Base-by-base conservation (phyloP, 2,888 invertebrate genomes). In the Pharmacophagus antenor region DNA sequence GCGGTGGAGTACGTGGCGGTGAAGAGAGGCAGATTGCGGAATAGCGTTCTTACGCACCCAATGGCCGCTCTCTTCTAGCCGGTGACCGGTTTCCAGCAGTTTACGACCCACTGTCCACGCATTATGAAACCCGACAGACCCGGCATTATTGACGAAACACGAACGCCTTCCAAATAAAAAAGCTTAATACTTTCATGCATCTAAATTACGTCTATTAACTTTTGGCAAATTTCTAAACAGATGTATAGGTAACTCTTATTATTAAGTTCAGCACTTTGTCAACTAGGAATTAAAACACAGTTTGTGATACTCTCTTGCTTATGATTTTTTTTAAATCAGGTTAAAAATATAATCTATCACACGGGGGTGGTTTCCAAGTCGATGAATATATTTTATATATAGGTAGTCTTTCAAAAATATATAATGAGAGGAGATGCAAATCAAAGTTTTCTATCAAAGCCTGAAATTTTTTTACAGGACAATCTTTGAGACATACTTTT, bases 21-120 rank as follows among this genome's bases (percentile, higher is more conserved):
- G 49, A 59, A 50, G 54, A 59, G n/a, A 50, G 55, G 44, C 44
- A 22, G 23, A 44, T 60, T 60, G 55, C 59, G 59, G 59, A 60
- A 60, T 56, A 48, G 48, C 56, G 23, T 55, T 55, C 59, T 60
- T 60, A 55, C 59, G 59, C 55, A 48, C 49, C 44, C 55, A 59
- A 60, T 54, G 37, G 42, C 56, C 63, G 67, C 66, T 66, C 67
- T 67, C 70, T 68, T 67, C 68, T 64, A 62, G 63, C 57, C 64
- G 51, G 58, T 66, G 71, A 72, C 74, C 73, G 74, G 74, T 74
- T n/a, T 74, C 67, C 63, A 63, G 65, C 64, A 63, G 63, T 71
- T 70, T 69, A 71, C 69, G 62, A 65, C 63, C 70, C 67, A 65
- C 67, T 63, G 66, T 66, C 65, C 65, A 64, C 63, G 70, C 67